Evolutionary conservation across 2,888 invertebrate species (phyloP).

Genomic region (Ophion ellenae): DNA sequence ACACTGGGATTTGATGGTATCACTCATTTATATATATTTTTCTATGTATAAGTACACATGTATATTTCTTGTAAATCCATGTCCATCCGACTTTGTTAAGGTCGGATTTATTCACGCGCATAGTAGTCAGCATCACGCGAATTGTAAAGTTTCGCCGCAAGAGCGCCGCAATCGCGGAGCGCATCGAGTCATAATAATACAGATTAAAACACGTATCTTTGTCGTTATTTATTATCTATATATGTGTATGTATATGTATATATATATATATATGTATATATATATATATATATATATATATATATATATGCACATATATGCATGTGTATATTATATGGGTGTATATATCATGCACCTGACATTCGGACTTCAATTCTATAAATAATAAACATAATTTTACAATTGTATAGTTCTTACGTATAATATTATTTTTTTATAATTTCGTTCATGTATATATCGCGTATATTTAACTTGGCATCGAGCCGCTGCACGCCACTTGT

Average conservation of each 20-base stretch:
- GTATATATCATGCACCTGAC: slow-evolving; percentile 61
- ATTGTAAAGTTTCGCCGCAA: slow-evolving; percentile 64
- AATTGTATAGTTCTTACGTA: slow-evolving; percentile 51
- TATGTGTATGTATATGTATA: slow-evolving; percentile 29
- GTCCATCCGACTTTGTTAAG: slow-evolving; percentile 39
- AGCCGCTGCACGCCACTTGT: neutral
- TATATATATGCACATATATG: slow-evolving; percentile 29
- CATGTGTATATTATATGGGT: slow-evolving; percentile 28
- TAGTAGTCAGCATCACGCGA: slow-evolving; percentile 44
- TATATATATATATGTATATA: slow-evolving; percentile 38
- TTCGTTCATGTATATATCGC: slow-evolving; percentile 4
- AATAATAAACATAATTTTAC: slow-evolving; percentile 56
- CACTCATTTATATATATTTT: slow-evolving; percentile 8
- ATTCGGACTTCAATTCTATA: slow-evolving; percentile 47
- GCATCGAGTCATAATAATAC: slow-evolving; percentile 57
- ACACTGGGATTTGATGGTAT: neutral
- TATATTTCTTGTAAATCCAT: slow-evolving; percentile 67
- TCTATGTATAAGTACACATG: slow-evolving; percentile 76
- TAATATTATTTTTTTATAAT: slow-evolving; percentile 36
- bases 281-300: slow-evolving; percentile 32
- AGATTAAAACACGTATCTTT: slow-evolving; percentile 49
- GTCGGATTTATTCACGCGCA: slow-evolving; percentile 36
- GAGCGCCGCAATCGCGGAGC: slow-evolving; percentile 53
- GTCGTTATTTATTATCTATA: slow-evolving; percentile 27
- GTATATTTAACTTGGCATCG: neutral